Conservation (phyloP, 2,888 invertebrate genomes). For the Ophioninae sp. region DNA sequence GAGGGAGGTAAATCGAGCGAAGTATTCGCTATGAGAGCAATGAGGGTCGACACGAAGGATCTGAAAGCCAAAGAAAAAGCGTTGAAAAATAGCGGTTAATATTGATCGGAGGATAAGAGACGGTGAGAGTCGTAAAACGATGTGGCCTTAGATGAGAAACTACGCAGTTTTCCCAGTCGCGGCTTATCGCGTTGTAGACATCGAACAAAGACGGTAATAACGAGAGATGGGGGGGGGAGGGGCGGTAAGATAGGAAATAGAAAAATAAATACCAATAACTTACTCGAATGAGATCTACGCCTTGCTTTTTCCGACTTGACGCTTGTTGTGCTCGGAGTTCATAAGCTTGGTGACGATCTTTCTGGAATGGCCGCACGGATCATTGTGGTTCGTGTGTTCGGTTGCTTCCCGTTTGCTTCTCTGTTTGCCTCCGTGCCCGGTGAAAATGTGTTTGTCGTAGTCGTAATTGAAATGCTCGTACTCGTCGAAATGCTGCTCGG, state of each 20-base stretch:
- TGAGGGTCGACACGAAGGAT: constrained; percentile 29
- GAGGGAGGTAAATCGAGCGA: constrained; percentile 27
- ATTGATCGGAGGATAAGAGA: constrained; percentile 3
- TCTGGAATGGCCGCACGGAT: constrained; percentile 95
- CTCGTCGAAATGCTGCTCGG: constrained; percentile 91
- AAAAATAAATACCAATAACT: constrained; percentile 5
- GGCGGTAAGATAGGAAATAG: neutral
- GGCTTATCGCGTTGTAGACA: constrained; percentile 33
- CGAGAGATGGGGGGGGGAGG: neutral
- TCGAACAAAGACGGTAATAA: neutral
- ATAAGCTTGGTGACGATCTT: constrained; percentile 93
- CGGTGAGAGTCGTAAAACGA: neutral
- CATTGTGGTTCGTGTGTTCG: constrained; percentile 94
- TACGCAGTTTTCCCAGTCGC: constrained; percentile 28
- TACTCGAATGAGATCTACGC: constrained; percentile 63
- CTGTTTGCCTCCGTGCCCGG: constrained; percentile 94
- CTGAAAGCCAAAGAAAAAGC: constrained; percentile 45
- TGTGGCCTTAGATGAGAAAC: neutral
- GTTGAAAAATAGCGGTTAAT: constrained; percentile 4
- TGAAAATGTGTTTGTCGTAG: constrained; percentile 93
- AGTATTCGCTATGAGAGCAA: constrained; percentile 31
- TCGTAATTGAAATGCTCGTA: constrained; percentile 98
- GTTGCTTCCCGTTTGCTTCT: constrained; percentile 93
- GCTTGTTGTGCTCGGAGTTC: constrained; percentile 92
- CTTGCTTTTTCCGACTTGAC: constrained; percentile 80